Evolutionary conservation across 2,797 vertebrate genomes (phyloP), one percentile per base, ranked within the genome.

Genomic region (Arctocebus calabarensis): DNA sequence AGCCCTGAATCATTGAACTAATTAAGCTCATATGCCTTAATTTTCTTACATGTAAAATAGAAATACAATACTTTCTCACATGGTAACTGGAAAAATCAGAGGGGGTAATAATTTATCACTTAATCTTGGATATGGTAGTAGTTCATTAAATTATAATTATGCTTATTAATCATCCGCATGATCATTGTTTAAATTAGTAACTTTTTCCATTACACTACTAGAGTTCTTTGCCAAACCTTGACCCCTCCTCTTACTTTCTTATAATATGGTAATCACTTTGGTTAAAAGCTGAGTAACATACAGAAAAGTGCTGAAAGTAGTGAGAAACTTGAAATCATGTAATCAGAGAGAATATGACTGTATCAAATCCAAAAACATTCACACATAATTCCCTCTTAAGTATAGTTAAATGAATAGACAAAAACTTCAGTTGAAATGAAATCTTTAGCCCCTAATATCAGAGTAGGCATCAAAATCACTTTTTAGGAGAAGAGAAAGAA

Each of bases 241-340:
- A 79, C 34, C 3, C 1, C 83, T 88, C 23, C 59, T 89, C 32
- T 91, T 85, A 79, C 37, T 90, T 85, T 94, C 25, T 3, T 14
- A 9, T 74, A 55, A 4, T 27, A 73, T 64, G 32, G n/a, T 79
- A 83, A 91, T 85, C 40, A 89, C 11, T 90, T 71, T 70, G 25
- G 3, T 16, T 70, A 52, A 88, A 94, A 83, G 9, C 19, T 82
- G 14, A 75, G 27, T 62, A 61, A 77, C 4, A 40, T 19, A 9
- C 22, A 91, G 70, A 90, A 92, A 55, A 22, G 3, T 96, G 8
- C 32, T 88, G 19, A 75, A 94, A 96, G 32, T 74, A 59, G 20
- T 32, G 22, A 73, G 3, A 2, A 84, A 94, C 52, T 66, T 4
- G 3, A 93, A 93, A 74, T 25, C 73, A 48, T 4, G 3, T n/a